Base-by-base conservation (phyloP, 2,888 invertebrate genomes). In the Lobophora halterata region DNA sequence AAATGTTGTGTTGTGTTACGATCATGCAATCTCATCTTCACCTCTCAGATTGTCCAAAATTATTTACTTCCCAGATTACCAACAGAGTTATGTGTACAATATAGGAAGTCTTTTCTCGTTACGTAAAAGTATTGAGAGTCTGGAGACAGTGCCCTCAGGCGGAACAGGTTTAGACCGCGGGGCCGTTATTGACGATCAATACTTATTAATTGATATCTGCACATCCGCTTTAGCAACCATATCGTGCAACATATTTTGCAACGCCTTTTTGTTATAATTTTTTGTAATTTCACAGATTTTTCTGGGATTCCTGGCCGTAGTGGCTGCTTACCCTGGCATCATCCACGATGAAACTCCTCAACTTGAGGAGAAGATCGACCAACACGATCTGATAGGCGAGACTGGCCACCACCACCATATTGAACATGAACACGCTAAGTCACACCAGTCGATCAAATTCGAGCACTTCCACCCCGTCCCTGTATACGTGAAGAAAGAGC, bases 381-480 rank as follows among this genome's bases (percentile, higher is more conserved):
- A 78, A 33, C 79, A 79, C 14, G 75, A 68, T 11, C 58, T 78
- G 4, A 80, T 83, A 26, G 83, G 85, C 9, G 85, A 87, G 38
- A 79, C 87, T 3, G 90, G 89, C 42, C 88, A 89, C 55, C 90
- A 90, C 52, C 90, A 90, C 42, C 88, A 90, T 46, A 80, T 91
- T 16, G 89, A 91, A 49, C 90, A 91, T 54, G 90, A 91, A 51
- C 91, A 91, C 58, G 91, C 92, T 14, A 92, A 91, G 50, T 92
- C 92, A 21, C 92, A 92, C 61, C 92, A 92, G 71, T 91, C 90
- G 38, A 90, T 92, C 51, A 91, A 92, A 57, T 90, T 92, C 52
- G 91, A 92, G 65, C 92, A 92, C 63, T 92, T 89, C 79, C 92
- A 92, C 59, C 89, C 92, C 0, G 92, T 92, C 1, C 92, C 92